A percentile compares a stretch with the other conserved stretches of the same genome.
phyloP scores from a whole-genome alignment of 2,113 vertebrate species.

The Albula goreensis region DNA sequence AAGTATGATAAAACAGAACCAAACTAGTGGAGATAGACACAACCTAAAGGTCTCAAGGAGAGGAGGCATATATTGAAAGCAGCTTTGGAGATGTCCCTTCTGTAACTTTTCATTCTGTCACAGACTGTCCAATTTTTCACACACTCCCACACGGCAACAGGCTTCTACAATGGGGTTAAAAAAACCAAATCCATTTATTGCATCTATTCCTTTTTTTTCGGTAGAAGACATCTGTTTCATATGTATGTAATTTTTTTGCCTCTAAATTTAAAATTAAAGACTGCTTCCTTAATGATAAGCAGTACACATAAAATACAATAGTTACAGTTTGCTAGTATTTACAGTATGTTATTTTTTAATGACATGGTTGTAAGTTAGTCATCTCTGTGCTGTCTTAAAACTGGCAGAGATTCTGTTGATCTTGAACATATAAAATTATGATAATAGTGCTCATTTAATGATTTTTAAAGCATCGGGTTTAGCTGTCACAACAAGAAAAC shows the following conservation, averaged over 20 bases:
- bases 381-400: background rate
- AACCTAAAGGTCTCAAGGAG: no score
- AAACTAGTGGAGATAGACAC: no score
- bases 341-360: background rate
- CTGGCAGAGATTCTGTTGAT: background rate
- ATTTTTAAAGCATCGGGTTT: slow-evolving; percentile 59
- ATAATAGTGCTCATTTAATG: slow-evolving; percentile 40
- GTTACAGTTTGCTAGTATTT: background rate
- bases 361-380: background rate
- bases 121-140: no score
- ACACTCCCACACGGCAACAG: background rate
- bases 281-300: background rate
- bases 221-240: background rate
- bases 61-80: no score
- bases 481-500: slow-evolving; percentile 59
- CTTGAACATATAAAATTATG: background rate
- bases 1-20: no score
- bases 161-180: background rate
- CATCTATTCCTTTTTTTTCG: background rate
- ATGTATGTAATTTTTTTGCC: background rate
- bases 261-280: background rate
- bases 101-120: background rate
- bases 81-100: background rate
- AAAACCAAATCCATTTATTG: background rate
- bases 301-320: background rate